Evolutionary conservation across 2,113 vertebrate genomes (phyloP).

Genomic region (Poeciliopsis turrubarensis): DNA sequence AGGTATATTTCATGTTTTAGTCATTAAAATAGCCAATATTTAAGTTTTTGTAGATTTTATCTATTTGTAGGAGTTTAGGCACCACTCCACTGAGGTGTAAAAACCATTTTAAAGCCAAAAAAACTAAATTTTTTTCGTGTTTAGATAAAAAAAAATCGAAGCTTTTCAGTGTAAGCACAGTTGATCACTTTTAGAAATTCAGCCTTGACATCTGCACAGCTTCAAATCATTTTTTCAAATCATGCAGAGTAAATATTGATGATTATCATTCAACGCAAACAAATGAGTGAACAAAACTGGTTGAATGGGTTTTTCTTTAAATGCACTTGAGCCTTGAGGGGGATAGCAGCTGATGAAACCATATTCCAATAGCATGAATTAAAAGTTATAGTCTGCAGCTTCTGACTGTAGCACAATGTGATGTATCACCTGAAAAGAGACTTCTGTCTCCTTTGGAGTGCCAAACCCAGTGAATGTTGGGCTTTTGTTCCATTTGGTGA

Average conservation of each 20-base stretch:
- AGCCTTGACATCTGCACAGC: background rate
- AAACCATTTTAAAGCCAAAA: too few species aligned
- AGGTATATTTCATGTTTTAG: too few species aligned
- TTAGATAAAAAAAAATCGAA: background rate
- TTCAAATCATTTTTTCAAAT: background rate
- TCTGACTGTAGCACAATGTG: slow-evolving; percentile 45
- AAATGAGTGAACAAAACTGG: background rate
- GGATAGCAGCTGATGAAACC: slow-evolving; percentile 31
- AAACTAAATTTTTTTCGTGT: too few species aligned
- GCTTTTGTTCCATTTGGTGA: slow-evolving; percentile 67
- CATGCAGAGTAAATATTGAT: background rate
- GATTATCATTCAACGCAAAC: background rate
- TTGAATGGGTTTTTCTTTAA: slow-evolving; percentile 16
- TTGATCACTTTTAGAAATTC: background rate
- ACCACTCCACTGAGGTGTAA: too few species aligned
- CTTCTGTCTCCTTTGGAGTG: slow-evolving; percentile 52
- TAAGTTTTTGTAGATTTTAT: background rate
- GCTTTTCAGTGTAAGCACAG: background rate
- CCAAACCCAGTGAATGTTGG: slow-evolving; percentile 56
- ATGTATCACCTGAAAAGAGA: slow-evolving; percentile 51
- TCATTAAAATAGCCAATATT: background rate
- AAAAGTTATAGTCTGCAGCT: slow-evolving; percentile 50
- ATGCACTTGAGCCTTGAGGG: slow-evolving; percentile 34
- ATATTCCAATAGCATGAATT: slow-evolving; percentile 42
- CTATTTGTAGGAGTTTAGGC: too few species aligned